Conservation (phyloP, 2,888 invertebrate species). For the Luffia ferchaultella region DNA sequence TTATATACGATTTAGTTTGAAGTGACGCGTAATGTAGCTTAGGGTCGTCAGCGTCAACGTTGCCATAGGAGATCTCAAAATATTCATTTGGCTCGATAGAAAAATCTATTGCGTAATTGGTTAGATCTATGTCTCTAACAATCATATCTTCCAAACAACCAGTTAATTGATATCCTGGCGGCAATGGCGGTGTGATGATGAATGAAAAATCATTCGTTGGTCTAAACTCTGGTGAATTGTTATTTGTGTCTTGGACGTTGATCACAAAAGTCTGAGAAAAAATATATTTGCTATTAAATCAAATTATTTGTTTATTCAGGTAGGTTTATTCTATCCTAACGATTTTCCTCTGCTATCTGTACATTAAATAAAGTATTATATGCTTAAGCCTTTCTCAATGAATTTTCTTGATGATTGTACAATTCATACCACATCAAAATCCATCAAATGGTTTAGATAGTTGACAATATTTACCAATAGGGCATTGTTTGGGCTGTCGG, state of each 20-base stretch:
- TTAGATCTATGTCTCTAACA: constrained; percentile 60
- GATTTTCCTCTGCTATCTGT: no score
- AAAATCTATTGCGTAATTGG: constrained; percentile 45
- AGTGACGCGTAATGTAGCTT: constrained; percentile 43
- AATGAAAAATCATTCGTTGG: constrained; percentile 32
- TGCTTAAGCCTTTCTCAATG: no score
- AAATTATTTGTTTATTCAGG: no score
- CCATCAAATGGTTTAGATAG: no score
- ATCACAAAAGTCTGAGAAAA: neutral
- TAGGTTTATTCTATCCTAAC: no score
- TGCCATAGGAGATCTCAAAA: constrained; percentile 32
- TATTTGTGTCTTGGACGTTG: constrained; percentile 54
- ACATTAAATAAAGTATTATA: no score
- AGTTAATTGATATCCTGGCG: constrained; percentile 46
- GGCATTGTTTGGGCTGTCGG: constrained; percentile 18
- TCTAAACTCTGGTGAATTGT: constrained; percentile 45
- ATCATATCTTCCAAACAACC: constrained; percentile 41
- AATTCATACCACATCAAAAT: no score
- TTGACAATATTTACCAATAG: no score
- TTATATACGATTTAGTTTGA: constrained; percentile 35
- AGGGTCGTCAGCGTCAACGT: constrained; percentile 21
- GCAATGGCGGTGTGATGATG: constrained; percentile 50
- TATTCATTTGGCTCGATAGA: constrained; percentile 36
- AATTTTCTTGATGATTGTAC: no score
- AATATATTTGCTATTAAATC: neutral